Evolutionary conservation across 2,888 invertebrate genomes (phyloP).

Genomic region (Pachliopta kotzebuea): DNA sequence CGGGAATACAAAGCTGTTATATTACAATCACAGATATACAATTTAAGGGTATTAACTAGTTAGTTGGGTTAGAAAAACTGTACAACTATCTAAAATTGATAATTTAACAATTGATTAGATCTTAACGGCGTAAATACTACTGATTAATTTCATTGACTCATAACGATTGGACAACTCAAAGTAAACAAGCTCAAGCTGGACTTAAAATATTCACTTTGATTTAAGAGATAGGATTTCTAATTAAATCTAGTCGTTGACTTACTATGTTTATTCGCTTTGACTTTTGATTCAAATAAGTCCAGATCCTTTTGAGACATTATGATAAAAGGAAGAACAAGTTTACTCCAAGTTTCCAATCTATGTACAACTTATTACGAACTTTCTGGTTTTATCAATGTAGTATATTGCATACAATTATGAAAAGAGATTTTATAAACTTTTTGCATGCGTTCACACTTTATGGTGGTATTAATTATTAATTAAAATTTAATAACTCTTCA

Average conservation of each 20-base stretch:
- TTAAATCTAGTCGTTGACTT: conserved; percentile 14
- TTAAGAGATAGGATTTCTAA: conserved; percentile 9
- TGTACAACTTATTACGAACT: background rate
- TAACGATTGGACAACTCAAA: conserved; percentile 3
- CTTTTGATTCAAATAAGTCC: conserved; percentile 7
- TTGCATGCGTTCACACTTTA: background rate
- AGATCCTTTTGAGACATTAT: conserved; percentile 11
- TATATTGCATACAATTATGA: background rate
- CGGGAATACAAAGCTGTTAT: too few relatives aligned
- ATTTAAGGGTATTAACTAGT: too few relatives aligned
- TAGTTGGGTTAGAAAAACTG: too few relatives aligned
- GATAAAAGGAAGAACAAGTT: background rate
- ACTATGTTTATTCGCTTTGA: conserved; percentile 7
- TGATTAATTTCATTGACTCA: background rate
- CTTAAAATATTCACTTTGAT: conserved; percentile 12
- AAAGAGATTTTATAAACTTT: too few relatives aligned
- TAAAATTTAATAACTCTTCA: background rate
- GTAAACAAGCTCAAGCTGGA: conserved; percentile 11
- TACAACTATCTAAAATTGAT: too few relatives aligned
- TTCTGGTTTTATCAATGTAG: background rate
- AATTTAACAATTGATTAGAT: too few relatives aligned
- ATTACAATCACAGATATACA: background rate
- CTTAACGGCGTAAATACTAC: background rate
- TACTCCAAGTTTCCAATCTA: background rate
- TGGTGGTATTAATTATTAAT: background rate